phyloP scores from a whole-genome alignment of 2,797 vertebrate species.

The Dermochelys coriacea region DNA sequence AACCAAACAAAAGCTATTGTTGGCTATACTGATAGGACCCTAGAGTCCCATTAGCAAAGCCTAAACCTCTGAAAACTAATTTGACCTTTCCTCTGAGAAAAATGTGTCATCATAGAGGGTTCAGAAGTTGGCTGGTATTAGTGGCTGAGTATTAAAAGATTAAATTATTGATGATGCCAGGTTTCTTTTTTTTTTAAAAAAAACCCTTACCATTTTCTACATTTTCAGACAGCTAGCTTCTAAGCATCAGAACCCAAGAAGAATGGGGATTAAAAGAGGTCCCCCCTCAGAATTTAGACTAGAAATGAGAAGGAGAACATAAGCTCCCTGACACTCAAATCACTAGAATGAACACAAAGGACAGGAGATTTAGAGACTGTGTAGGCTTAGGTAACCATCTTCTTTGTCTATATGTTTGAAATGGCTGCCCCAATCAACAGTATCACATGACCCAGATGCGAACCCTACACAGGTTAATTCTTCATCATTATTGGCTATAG shows the following conservation, averaged over 20 bases:
- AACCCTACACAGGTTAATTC: background rate
- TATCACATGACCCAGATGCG: background rate
- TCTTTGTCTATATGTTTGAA: background rate
- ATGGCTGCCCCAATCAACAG: background rate
- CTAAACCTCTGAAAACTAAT: constrained; percentile 23
- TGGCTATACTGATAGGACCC: background rate
- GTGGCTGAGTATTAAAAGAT: background rate
- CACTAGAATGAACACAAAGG: constrained; percentile 1
- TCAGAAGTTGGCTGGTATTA: background rate
- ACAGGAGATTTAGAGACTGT: background rate
- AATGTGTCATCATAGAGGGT: background rate
- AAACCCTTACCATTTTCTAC: background rate
- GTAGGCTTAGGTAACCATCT: background rate
- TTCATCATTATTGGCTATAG: background rate
- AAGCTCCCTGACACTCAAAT: constrained; percentile 9
- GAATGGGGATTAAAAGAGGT: background rate
- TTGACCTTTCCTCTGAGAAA: background rate
- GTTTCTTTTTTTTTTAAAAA: background rate
- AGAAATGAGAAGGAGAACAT: background rate
- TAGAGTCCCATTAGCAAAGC: constrained; percentile 5
- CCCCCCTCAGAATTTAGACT: constrained; percentile 17
- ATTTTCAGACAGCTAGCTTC: background rate
- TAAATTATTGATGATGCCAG: background rate
- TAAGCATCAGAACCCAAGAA: background rate
- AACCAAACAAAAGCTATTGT: background rate